Conservation (phyloP, 2,888 invertebrate species). For the Parelbella ahira region DNA sequence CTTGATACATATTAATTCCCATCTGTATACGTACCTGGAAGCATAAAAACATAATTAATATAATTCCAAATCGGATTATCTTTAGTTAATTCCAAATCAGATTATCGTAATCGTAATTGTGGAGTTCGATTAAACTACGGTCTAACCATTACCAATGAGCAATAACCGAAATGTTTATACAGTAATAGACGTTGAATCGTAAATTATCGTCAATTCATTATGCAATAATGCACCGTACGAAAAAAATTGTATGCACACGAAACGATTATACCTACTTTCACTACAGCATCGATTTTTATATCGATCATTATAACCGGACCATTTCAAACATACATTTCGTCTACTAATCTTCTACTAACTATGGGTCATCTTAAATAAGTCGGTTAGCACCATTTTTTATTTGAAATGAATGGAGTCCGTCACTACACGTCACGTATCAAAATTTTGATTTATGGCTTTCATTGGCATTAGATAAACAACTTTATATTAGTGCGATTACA, state of each 20-base stretch:
- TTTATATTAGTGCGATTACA: slow-evolving; percentile 9
- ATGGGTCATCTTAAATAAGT: slow-evolving; percentile 47
- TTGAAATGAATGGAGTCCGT: slow-evolving; percentile 49
- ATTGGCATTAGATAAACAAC: slow-evolving; percentile 11
- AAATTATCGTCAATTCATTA: slow-evolving; percentile 31
- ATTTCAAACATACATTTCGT: background rate
- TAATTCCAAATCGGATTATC: too few species aligned
- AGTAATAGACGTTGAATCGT: slow-evolving; percentile 13
- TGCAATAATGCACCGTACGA: slow-evolving; percentile 47
- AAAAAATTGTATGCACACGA: slow-evolving; percentile 48
- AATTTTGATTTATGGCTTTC: slow-evolving; percentile 16
- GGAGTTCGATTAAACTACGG: too few species aligned
- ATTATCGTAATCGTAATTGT: too few species aligned
- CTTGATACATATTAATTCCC: background rate
- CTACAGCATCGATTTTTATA: slow-evolving; percentile 34
- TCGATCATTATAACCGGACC: too few species aligned
- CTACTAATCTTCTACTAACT: background rate
- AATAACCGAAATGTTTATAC: slow-evolving; percentile 17
- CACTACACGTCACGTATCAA: slow-evolving; percentile 33
- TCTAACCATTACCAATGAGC: background rate
- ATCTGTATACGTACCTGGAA: slow-evolving; percentile 50
- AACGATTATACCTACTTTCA: slow-evolving; percentile 63
- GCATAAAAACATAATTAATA: slow-evolving; percentile 35
- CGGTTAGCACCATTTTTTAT: slow-evolving; percentile 45
- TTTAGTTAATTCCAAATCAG: too few species aligned